phyloP scores from a whole-genome alignment of 2,113 vertebrate species.

The Rynchops niger region DNA sequence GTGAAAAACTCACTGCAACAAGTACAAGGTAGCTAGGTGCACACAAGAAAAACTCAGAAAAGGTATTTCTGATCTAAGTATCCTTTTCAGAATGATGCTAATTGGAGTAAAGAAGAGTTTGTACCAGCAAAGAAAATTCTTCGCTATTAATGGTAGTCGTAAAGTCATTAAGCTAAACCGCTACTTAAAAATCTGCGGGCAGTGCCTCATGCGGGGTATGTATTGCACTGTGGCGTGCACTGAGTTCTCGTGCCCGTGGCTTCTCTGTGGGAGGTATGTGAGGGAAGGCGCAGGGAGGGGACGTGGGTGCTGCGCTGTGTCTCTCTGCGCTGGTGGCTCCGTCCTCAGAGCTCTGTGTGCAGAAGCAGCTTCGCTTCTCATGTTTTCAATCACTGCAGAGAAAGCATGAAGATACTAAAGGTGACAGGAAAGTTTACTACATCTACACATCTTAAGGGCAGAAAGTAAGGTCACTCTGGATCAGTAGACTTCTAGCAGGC shows the following conservation, averaged over 20 bases:
- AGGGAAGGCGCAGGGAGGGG: neutral
- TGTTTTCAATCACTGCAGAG: slow-evolving; percentile 72
- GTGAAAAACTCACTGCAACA: neutral
- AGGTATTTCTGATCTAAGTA: neutral
- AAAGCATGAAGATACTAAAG: neutral
- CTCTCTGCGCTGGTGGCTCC: fast-evolving
- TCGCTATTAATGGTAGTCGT: neutral
- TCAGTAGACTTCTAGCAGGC: neutral
- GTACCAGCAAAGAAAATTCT: neutral
- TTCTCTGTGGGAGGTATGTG: fast-evolving
- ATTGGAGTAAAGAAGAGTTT: neutral
- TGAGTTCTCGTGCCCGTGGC: fast-evolving
- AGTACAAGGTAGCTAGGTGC: too few relatives aligned
- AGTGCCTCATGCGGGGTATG: too few relatives aligned
- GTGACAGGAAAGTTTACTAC: neutral
- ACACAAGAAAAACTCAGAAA: neutral
- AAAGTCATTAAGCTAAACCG: neutral
- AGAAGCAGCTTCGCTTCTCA: slow-evolving; percentile 64
- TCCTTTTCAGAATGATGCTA: neutral
- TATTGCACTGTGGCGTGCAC: fast-evolving
- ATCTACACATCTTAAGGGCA: neutral
- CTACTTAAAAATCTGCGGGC: neutral
- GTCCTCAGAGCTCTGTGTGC: slow-evolving; percentile 61
- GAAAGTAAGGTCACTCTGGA: neutral
- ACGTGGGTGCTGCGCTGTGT: fast-evolving